Evolutionary conservation across 2,797 vertebrate species (phyloP), one percentile per base, ranked within the genome.

Genomic region (Adrianichthys oophorus): DNA sequence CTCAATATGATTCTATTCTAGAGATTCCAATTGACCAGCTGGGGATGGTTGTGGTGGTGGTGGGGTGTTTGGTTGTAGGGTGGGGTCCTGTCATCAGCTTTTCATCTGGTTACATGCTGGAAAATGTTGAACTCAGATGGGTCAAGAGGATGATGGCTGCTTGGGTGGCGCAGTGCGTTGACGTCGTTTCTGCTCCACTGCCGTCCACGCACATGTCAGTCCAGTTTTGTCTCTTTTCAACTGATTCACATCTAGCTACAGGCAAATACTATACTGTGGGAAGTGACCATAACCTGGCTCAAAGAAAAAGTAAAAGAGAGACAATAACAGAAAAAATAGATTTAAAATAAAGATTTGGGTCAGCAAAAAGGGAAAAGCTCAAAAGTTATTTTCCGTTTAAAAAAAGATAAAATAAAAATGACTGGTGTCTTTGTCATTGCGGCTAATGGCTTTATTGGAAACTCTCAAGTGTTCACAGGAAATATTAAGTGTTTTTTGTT

Each of bases 191-290:
- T 61, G 67, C 65, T 50, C 47, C 49, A 46, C 41, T 32, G 70
- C 56, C 53, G 68, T 59, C 42, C 45, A 18, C 62, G 48, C 51
- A 3, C 17, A 48, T 59, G 72, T 82, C 74, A 67, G 60, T 79
- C 51, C 57, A 43, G 65, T 68, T 78, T 48, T 79, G 51, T 59
- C 65, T 75, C 60, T 49, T 44, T 55, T 52, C 62, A 62, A 76
- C 57, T 79, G 64, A 79, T 74, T 83, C 55, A 67, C 59, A 49
- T 74, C 67, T 62, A 62, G 73, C 72, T 84, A 65, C 57, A 62
- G 70, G 76, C 52, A 61, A 55, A 29, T 16, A 24, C 42, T 41
- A 49, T 7, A 5, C 5, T 37, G 19, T 26, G 55, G 48, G 44
- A n/a, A 65, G 48, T 63, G 65, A 66, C 45, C 19, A 16, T 59